Percentiles rank a stretch among this genome's conserved stretches.
phyloP scores from a whole-genome alignment of 2,888 invertebrate genomes.

The Cremastinae sp. region DNA sequence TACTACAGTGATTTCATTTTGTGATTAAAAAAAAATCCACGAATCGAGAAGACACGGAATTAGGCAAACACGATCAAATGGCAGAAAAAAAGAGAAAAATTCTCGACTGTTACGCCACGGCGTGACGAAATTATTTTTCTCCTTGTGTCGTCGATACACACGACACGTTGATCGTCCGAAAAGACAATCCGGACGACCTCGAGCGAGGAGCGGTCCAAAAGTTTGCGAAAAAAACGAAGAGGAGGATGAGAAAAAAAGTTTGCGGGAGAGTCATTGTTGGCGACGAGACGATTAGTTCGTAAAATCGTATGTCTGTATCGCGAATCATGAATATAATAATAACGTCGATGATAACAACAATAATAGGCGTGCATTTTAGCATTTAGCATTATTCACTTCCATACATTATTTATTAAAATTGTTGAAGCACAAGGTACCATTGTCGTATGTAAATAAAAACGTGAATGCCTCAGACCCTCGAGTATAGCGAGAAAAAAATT shows the following conservation, averaged over 20 bases:
- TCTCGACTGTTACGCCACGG: not conserved
- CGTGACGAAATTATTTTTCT: not conserved
- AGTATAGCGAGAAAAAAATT: too few relatives aligned
- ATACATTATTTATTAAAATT: slow-evolving; percentile 36
- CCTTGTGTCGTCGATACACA: not conserved
- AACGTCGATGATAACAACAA: not conserved
- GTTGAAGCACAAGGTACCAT: too few relatives aligned
- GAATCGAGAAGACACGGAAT: too few relatives aligned
- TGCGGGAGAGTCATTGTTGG: not conserved
- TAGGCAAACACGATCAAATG: too few relatives aligned
- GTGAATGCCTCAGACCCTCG: too few relatives aligned
- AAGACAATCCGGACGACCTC: slow-evolving; percentile 9
- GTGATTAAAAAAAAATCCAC: not conserved
- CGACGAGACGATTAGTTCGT: slow-evolving; percentile 1
- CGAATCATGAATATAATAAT: too few relatives aligned
- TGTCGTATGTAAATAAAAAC: too few relatives aligned
- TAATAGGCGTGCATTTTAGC: not conserved
- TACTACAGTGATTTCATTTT: too few relatives aligned
- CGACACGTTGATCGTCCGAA: not conserved
- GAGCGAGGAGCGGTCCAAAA: not conserved
- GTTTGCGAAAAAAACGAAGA: not conserved
- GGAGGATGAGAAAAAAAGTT: not conserved
- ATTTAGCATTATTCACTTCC: not conserved
- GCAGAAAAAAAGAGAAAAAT: too few relatives aligned
- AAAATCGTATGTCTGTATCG: not conserved